phyloP scores from a whole-genome alignment of 2,888 invertebrate species.

The Microplitis manilae region DNA sequence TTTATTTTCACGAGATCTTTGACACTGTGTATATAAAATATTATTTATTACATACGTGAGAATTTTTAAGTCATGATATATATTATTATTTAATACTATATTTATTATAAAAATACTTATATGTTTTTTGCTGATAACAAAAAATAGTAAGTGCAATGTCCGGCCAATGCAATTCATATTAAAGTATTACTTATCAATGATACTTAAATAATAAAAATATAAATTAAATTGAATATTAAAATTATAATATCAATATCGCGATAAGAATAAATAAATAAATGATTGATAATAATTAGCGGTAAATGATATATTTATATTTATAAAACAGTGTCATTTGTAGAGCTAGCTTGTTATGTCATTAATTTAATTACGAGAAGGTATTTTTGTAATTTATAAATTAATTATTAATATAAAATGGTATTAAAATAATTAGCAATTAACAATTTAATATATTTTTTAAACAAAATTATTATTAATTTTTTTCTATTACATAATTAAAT shows the following conservation, averaged over 20 bases:
- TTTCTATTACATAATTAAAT: background rate
- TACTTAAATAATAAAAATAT: slow-evolving; percentile 13
- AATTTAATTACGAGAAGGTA: slow-evolving; percentile 46
- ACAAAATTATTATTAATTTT: background rate
- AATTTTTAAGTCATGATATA: background rate
- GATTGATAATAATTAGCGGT: background rate
- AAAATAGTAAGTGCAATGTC: slow-evolving; percentile 62
- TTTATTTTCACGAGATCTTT: slow-evolving; percentile 17
- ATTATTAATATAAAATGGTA: slow-evolving; percentile 40
- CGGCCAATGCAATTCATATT: slow-evolving; percentile 62
- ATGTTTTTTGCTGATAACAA: slow-evolving; percentile 37
- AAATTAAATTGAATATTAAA: slow-evolving; percentile 19
- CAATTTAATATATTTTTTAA: slow-evolving; percentile 7
- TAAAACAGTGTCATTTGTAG: slow-evolving; percentile 2
- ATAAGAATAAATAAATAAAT: slow-evolving; percentile 2
- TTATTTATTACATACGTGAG: slow-evolving; percentile 5
- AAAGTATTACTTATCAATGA: slow-evolving; percentile 48
- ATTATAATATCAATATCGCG: background rate
- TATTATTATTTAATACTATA: background rate
- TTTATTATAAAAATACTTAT: slow-evolving; percentile 41
- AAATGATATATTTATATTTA: background rate
- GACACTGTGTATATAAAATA: background rate
- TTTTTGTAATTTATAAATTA: slow-evolving; percentile 55
- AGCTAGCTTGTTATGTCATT: background rate
- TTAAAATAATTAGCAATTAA: slow-evolving; percentile 40